Percentiles rank a stretch among this genome's conserved stretches.
Conservation (phyloP, 2,888 invertebrate species). For the Drosophila anceps region DNA sequence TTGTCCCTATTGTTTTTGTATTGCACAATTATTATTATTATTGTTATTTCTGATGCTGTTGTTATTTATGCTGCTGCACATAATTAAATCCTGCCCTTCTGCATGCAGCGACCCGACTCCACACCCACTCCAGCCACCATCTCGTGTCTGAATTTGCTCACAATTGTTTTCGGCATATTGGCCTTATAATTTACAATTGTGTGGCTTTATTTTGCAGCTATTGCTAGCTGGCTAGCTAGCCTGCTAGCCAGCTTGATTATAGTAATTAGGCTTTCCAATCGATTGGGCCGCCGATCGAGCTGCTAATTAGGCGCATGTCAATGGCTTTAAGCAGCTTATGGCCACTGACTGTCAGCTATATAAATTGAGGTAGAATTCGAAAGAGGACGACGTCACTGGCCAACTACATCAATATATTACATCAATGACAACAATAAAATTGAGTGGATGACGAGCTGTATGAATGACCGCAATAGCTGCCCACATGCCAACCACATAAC, state of each 20-base stretch:
- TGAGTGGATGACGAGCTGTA: conserved; percentile 59
- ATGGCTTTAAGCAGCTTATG: conserved; percentile 32
- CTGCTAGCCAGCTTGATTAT: neutral
- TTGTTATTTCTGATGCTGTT: conserved; percentile 52
- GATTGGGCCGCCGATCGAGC: conserved; percentile 33
- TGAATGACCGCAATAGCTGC: conserved; percentile 69
- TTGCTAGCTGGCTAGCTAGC: neutral
- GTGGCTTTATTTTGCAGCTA: conserved; percentile 42
- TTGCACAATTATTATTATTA: conserved; percentile 63
- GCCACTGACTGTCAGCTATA: neutral
- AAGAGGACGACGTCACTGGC: conserved; percentile 2
- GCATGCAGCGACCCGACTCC: conserved; percentile 24
- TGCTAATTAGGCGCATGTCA: conserved; percentile 26
- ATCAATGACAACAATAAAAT: conserved; percentile 49
- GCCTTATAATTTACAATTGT: conserved; percentile 58
- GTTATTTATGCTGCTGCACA: conserved; percentile 50
- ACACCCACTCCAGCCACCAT: neutral
- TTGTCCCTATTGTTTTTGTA: conserved; percentile 55
- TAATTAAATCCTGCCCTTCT: conserved; percentile 61
- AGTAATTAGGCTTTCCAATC: conserved; percentile 69
- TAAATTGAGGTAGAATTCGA: conserved; percentile 9
- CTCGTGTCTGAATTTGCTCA: conserved; percentile 5
- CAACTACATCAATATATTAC: conserved; percentile 6
- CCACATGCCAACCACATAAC: conserved; percentile 73
- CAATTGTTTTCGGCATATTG: conserved; percentile 66